Conservation (phyloP, 1,140 invertebrate genomes). For the Kradibia gibbosae region DNA sequence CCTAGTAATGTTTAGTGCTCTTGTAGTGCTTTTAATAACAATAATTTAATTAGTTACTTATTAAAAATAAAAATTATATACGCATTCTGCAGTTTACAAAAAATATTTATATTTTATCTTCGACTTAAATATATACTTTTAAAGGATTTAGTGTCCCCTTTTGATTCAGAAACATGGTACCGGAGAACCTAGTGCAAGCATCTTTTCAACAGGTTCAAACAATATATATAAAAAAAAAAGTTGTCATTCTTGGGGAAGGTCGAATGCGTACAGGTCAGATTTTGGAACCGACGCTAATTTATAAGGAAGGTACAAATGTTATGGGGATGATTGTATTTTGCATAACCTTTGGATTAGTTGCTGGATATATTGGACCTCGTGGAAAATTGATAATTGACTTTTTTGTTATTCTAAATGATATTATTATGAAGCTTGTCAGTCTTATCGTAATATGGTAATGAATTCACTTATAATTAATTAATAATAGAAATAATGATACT, state of each 20-base stretch:
- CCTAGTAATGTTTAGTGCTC: too few relatives aligned
- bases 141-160: neutral
- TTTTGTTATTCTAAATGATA: slow-evolving; percentile 75
- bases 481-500: too few relatives aligned
- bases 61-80: too few relatives aligned
- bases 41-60: neutral
- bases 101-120: too few relatives aligned
- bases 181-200: slow-evolving; percentile 80
- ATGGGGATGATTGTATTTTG: slow-evolving; percentile 76
- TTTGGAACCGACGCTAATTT: slow-evolving; percentile 66
- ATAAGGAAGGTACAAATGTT: slow-evolving; percentile 74
- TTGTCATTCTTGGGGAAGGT: slow-evolving; percentile 56
- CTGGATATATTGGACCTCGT: slow-evolving; percentile 73
- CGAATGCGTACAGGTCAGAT: slow-evolving; percentile 58
- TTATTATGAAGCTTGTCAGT: slow-evolving; percentile 76
- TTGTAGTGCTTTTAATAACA: neutral
- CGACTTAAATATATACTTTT: too few relatives aligned
- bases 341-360: slow-evolving; percentile 74
- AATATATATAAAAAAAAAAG: slow-evolving; percentile 67
- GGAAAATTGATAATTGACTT: slow-evolving; percentile 75
- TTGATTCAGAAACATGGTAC: slow-evolving; percentile 77
- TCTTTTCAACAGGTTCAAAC: slow-evolving; percentile 75
- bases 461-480: neutral
- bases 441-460: slow-evolving; percentile 74
- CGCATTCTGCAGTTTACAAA: too few relatives aligned